These are phyloP conservation scores for Alcedo quadribrachys DNA, from an alignment of 2,797 vertebrate genomes.

Conservation along the genomic window DNA sequence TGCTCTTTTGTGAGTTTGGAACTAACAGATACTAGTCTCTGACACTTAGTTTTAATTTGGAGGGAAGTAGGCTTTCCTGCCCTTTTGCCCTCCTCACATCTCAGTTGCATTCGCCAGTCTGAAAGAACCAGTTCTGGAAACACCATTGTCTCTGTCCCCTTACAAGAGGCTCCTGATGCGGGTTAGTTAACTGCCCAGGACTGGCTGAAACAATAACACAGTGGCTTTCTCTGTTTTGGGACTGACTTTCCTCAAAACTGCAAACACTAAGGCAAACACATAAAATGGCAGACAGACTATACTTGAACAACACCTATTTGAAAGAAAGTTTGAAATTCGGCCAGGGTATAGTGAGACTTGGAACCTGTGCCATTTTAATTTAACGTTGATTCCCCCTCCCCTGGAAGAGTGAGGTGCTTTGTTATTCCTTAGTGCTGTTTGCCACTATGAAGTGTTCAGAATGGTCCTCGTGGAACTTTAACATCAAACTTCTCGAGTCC, in stretches of 20 bases:
- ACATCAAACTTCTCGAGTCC: background rate
- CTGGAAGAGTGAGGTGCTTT: constrained; percentile 6
- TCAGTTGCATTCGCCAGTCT: background rate
- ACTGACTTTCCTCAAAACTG: background rate
- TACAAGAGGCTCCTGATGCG: background rate
- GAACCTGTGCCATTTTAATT: background rate
- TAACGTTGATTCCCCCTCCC: background rate
- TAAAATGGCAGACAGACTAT: background rate
- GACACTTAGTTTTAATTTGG: background rate
- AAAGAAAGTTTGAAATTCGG: background rate
- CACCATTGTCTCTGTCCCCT: background rate
- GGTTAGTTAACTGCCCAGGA: background rate
- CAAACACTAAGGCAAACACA: background rate
- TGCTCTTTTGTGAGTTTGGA: background rate
- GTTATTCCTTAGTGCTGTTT: background rate
- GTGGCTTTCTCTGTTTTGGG: background rate
- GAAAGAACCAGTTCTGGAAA: background rate
- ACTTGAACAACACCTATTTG: background rate
- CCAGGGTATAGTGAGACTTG: background rate
- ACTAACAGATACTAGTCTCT: background rate
- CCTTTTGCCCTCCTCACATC: background rate
- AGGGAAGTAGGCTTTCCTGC: background rate
- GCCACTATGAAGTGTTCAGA: background rate
- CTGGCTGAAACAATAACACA: background rate
- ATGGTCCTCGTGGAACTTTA: background rate